phyloP scores from a whole-genome alignment of 2,888 invertebrate genomes.

The Drosophila pseudotakahashii region DNA sequence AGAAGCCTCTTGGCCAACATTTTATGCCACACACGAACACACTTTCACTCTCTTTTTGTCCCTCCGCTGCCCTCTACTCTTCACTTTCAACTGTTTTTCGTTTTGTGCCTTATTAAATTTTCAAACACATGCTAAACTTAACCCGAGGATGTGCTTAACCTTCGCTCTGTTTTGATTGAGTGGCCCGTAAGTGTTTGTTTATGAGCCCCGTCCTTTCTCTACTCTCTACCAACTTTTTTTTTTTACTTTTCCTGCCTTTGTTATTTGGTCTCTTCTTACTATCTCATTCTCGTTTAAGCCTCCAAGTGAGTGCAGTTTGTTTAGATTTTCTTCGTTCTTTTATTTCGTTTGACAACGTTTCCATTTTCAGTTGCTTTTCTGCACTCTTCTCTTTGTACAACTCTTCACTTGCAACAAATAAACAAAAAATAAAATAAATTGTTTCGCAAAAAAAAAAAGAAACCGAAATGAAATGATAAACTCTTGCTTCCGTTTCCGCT shows the following conservation, averaged over 20 bases:
- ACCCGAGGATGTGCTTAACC: constrained; percentile 76
- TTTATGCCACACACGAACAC: constrained; percentile 47
- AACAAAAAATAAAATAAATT: constrained; percentile 20
- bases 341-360: constrained; percentile 53
- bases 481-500: constrained; percentile 79
- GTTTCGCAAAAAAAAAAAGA: constrained; percentile 26
- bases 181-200: constrained; percentile 72
- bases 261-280: constrained; percentile 13
- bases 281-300: constrained; percentile 22
- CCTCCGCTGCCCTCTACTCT: constrained; percentile 4
- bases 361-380: constrained; percentile 52
- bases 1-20: constrained; percentile 42
- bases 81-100: constrained; percentile 10
- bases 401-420: constrained; percentile 40
- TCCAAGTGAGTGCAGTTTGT: constrained; percentile 38
- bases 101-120: constrained; percentile 70
- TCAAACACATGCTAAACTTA: constrained; percentile 79
- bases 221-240: constrained; percentile 36
- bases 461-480: constrained; percentile 55
- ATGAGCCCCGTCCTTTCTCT: constrained; percentile 40
- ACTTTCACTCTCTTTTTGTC: constrained; percentile 22
- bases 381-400: constrained; percentile 38
- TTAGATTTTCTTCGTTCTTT: constrained; percentile 30
- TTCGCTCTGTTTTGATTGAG: constrained; percentile 77
- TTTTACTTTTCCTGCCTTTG: constrained; percentile 14